Percentiles rank a stretch among this genome's conserved stretches.
phyloP scores from a whole-genome alignment of 2,113 vertebrate genomes.

The Heterochromis multidens region DNA sequence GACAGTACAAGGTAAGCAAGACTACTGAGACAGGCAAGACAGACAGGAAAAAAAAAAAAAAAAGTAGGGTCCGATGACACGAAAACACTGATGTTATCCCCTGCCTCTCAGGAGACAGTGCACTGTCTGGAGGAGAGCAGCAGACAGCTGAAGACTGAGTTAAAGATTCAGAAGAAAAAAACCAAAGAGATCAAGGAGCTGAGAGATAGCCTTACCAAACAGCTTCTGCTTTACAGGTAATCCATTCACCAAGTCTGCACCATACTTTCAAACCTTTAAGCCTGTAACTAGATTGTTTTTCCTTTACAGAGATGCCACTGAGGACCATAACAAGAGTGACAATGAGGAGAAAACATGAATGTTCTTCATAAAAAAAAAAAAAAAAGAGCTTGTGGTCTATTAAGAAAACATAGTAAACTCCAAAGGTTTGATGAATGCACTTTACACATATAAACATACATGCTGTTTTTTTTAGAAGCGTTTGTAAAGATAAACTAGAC shows the following conservation, averaged over 20 bases:
- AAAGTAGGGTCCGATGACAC: background rate
- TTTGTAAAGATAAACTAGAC: background rate
- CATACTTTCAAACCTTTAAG: background rate
- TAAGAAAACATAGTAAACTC: background rate
- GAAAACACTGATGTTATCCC: background rate
- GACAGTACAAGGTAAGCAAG: constrained; percentile 82
- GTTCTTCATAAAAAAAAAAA: background rate
- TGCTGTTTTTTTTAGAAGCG: background rate
- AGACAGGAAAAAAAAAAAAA: too few relatives aligned
- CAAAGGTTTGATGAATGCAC: constrained; percentile 6
- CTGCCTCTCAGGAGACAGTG: constrained; percentile 70
- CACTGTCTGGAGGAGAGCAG: constrained; percentile 84
- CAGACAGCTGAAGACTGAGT: constrained; percentile 81
- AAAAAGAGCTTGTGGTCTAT: background rate
- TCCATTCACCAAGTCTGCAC: background rate
- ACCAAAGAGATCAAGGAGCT: constrained; percentile 84
- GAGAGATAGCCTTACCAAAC: constrained; percentile 77
- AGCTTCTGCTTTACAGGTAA: constrained; percentile 86
- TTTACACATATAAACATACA: constrained; percentile 18
- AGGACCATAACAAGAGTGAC: constrained; percentile 8
- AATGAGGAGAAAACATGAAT: constrained; percentile 29
- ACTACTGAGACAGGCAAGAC: background rate
- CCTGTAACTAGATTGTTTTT: background rate
- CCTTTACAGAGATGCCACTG: constrained; percentile 40
- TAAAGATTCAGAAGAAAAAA: constrained; percentile 86